Evolutionary conservation across 1,140 invertebrate genomes (phyloP), one percentile per base, ranked within the genome.

Genomic region (Oncopodura yosiiana): DNA sequence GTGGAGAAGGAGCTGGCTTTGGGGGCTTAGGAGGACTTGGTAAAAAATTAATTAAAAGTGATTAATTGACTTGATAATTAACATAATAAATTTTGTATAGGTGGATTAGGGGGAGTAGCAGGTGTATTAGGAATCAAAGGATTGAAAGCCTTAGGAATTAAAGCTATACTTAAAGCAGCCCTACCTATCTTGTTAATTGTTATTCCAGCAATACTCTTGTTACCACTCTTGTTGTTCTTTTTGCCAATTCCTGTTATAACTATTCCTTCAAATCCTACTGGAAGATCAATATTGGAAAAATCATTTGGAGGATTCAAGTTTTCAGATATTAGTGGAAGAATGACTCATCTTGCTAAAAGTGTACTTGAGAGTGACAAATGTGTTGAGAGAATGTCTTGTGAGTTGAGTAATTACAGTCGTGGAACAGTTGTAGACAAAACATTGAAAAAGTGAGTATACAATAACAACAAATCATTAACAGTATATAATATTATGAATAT

Each of bases 361-460:
- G 61, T 63, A 3, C 21, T 63, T 16, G 58, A 63, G 3, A 57
- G 53, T 41, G 61, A 63, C 37, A 60, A 63, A 32, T 63, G 61
- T 34, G 36, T 63, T 9, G 61, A 63, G 38, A 43, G 61, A 23
- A 42, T 60, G 12, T 60, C 53, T 12, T 63, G 61, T 26, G 61
- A 63, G 29, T 44, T 63, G 32, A 60, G 61, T 38, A 32, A 51
- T 0, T 48, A 41, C 27, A 57, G 57, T 37, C 23, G 51, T 26
- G 61, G 61, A 21, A 45, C 53, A 29, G 36, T 60, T 21, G 29
- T 63, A 11, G 61, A 63, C 34, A 57, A 43, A 30, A 54, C 57
- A 1, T 18, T 63, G 3, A 63, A 53, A 44, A 45, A 43, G 59
- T 61, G 46, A 36, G 27, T 23, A n/a, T 37, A 24, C 3, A 14